Base-by-base conservation (phyloP, 2,888 invertebrate genomes). In the Endotricha flammealis region DNA sequence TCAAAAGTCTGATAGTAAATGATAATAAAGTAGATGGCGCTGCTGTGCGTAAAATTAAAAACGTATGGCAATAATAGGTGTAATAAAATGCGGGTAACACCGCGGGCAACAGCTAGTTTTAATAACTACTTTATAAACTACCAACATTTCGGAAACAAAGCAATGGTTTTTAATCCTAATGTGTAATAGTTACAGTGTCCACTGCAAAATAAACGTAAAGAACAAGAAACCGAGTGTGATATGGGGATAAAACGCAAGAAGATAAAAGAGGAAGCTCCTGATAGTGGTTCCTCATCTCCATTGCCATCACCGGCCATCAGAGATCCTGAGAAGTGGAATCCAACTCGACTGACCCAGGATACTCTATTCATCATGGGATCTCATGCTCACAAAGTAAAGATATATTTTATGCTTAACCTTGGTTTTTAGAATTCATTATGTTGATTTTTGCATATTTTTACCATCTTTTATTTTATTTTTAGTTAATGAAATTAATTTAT, bases 281-380 rank as follows among this genome's bases (percentile, higher is more conserved):
- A 82, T 27, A 74, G 75, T 44, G 71, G 64, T 1, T 69, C 74
- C 0, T 70, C 77, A 1, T 81, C 82, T 0, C 81, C 81, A 0
- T 43, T 76, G 2, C 70, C 76, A 0, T 70, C 86, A 12, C 88
- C 88, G 10, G 73, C 88, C n/a, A 48, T 88, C 2, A 87, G 90
- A 50, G 90, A 89, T 27, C 81, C 83, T 0, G 89, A 90, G 27
- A 91, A 93, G 74, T 94, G 93, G 93, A 92, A 94, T 59, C 91
- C 93, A 0, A 89, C 89, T 0, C 79, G 94, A 48, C 86, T 95
- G 14, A 90, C 86, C n/a, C 79, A 88, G 33, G 91, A 91, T n/a
- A 93, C 93, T 0, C 64, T 91, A 30, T 94, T 94, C 66, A 92
- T 95, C 30, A 93, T 94, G 92, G 93, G 94, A 13, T 92, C 93